Evolutionary conservation across 92 coral and sea anemone genomes (phyloP).

Genomic region (Ricordea florida): DNA sequence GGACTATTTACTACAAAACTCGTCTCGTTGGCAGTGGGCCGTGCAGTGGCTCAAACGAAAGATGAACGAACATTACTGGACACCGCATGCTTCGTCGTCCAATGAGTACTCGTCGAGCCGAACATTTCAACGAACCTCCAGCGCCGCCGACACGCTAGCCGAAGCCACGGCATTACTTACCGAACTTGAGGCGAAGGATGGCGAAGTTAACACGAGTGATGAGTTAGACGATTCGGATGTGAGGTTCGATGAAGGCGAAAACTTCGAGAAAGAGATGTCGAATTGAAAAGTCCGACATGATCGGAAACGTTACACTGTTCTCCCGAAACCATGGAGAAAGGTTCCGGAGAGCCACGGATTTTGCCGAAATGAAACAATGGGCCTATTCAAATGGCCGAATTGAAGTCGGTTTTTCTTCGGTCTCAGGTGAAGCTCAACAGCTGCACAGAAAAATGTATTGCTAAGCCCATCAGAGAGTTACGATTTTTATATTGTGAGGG

Average conservation of each 20-base stretch:
- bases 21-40: constrained; percentile 97
- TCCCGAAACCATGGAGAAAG: too few relatives aligned
- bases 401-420: too few relatives aligned
- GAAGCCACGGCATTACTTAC: constrained; percentile 92
- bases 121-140: constrained; percentile 87
- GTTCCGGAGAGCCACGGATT: too few relatives aligned
- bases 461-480: too few relatives aligned
- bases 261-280: constrained; percentile 72
- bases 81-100: constrained; percentile 83
- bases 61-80: constrained; percentile 91
- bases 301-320: too few relatives aligned
- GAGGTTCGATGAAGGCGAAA: constrained; percentile 57
- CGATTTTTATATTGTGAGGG: too few relatives aligned
- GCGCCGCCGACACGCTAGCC: constrained; percentile 92
- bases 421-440: too few relatives aligned
- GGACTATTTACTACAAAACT: constrained; percentile 84
- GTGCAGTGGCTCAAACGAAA: constrained; percentile 89
- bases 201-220: constrained; percentile 55
- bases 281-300: too few relatives aligned
- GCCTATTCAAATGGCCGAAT: too few relatives aligned
- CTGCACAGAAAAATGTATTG: too few relatives aligned
- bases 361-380: too few relatives aligned
- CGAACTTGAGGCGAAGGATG: constrained; percentile 90
- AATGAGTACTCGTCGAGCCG: constrained; percentile 89
- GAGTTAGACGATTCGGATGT: constrained; percentile 48